Conservation (phyloP, 2,888 invertebrate genomes). For the Brachyptera risi region DNA sequence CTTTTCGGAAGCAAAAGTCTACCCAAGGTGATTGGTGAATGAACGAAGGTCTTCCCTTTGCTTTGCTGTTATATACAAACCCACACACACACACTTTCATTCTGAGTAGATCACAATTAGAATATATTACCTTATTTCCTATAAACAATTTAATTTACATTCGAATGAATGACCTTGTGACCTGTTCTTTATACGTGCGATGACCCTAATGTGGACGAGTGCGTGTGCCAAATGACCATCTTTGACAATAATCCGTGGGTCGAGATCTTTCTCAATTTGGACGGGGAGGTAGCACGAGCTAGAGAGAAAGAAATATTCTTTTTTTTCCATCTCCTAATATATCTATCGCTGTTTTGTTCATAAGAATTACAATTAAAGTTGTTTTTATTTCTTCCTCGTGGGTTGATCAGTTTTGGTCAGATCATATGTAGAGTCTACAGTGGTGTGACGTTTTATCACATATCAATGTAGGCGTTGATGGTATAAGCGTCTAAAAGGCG, state of each 20-base stretch:
- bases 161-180: neutral
- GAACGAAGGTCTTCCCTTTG: too few relatives aligned
- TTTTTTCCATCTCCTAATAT: neutral
- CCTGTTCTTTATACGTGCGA: neutral
- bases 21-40: too few relatives aligned
- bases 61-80: too few relatives aligned
- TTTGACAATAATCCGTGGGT: neutral
- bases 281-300: neutral
- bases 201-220: constrained; percentile 1
- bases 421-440: too few relatives aligned
- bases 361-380: constrained; percentile 19
- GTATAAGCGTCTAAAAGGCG: neutral
- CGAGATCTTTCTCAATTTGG: constrained; percentile 9
- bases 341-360: too few relatives aligned
- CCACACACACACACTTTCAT: too few relatives aligned
- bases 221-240: constrained; percentile 11
- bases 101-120: too few relatives aligned
- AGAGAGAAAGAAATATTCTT: neutral
- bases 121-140: too few relatives aligned
- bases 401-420: constrained; percentile 20
- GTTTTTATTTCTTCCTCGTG: constrained; percentile 7
- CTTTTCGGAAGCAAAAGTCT: too few relatives aligned
- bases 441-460: constrained; percentile 1
- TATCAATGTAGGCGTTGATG: neutral
- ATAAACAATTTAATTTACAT: neutral